Conservation (phyloP, 2,888 invertebrate species). For the Amiota minor region DNA sequence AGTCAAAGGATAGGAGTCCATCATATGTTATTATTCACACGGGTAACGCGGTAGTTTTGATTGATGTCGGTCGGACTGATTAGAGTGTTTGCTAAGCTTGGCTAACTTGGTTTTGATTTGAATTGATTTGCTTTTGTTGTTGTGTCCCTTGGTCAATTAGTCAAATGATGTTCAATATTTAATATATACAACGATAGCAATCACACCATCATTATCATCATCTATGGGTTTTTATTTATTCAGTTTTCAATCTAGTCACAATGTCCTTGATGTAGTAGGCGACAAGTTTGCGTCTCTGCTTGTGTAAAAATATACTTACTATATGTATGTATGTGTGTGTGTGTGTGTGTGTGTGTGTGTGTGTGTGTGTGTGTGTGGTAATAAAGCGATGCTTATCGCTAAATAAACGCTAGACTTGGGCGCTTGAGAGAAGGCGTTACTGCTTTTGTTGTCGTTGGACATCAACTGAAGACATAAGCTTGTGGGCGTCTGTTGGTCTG, state of each 20-base stretch:
- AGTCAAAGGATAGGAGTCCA: conserved; percentile 36
- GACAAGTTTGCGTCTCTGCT: conserved; percentile 11
- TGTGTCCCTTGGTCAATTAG: conserved; percentile 64
- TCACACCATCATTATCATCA: conserved; percentile 57
- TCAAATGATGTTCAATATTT: conserved; percentile 74
- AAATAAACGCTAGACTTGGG: conserved; percentile 23
- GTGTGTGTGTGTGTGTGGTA: background rate
- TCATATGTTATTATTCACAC: conserved; percentile 69
- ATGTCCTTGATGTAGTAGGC: conserved; percentile 62
- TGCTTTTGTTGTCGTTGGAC: conserved; percentile 10
- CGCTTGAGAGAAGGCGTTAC: conserved; percentile 51
- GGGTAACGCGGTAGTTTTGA: conserved; percentile 34
- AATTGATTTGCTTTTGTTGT: conserved; percentile 38
- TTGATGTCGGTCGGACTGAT: conserved; percentile 44
- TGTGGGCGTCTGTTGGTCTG: conserved; percentile 63
- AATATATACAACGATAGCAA: conserved; percentile 64
- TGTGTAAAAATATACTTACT: background rate
- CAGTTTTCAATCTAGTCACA: conserved; percentile 37
- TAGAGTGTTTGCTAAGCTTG: background rate
- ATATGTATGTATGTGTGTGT: too few species aligned
- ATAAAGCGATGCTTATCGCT: conserved; percentile 55
- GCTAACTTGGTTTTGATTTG: background rate
- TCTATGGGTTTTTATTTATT: conserved; percentile 22
- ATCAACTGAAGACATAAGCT: conserved; percentile 17
- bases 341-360: background rate